Conservation (phyloP, 2,797 vertebrate species). For the Synaphobranchus kaupii region DNA sequence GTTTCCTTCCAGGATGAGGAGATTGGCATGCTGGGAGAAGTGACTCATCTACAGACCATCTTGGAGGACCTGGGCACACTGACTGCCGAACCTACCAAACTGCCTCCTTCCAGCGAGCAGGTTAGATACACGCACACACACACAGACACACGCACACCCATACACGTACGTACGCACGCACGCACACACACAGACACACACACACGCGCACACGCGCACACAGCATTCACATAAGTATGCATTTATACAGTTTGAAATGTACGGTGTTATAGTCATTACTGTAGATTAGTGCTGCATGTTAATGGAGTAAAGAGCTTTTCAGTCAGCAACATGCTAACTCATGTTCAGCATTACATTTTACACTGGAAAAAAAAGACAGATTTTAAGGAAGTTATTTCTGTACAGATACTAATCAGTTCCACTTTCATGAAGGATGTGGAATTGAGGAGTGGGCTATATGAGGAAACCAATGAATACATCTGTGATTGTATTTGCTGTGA, state of each 20-base stretch:
- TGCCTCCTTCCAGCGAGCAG: conserved; percentile 80
- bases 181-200: background rate
- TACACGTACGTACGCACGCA: background rate
- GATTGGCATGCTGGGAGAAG: conserved; percentile 82
- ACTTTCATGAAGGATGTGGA: background rate
- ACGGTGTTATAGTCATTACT: background rate
- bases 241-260: background rate
- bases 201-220: background rate
- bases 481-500: background rate
- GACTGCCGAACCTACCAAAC: conserved; percentile 74
- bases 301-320: background rate
- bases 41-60: conserved; percentile 82
- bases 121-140: conserved; percentile 46
- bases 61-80: conserved; percentile 76
- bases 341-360: background rate
- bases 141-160: background rate
- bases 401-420: background rate
- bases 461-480: background rate
- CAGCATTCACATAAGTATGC: background rate
- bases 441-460: background rate
- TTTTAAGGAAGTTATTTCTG: background rate
- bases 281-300: background rate
- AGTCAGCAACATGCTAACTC: background rate
- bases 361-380: too few relatives aligned
- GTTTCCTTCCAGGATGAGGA: conserved; percentile 72